These are phyloP conservation scores for Oncopodura yosiiana DNA, from an alignment of 1,140 invertebrate genomes.

Conservation along the genomic window DNA sequence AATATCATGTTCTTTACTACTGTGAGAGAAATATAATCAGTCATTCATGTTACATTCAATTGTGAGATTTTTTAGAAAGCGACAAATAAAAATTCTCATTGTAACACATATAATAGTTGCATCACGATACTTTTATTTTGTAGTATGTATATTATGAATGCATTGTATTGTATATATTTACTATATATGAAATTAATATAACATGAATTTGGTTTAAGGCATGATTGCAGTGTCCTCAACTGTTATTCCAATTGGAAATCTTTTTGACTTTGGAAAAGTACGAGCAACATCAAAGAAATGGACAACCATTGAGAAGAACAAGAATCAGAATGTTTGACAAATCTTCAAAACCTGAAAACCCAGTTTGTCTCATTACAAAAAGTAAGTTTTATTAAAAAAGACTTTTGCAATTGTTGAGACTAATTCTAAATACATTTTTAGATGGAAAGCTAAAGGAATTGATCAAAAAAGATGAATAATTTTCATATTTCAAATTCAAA, in stretches of 20 bases:
- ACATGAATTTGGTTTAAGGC: no score
- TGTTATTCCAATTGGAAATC: constrained; percentile 11
- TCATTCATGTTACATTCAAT: no score
- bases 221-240: constrained; percentile 23
- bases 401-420: neutral
- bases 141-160: no score
- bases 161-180: no score
- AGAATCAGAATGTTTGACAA: constrained; percentile 9
- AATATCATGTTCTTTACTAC: no score
- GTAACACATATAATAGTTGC: no score
- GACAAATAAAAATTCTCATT: no score
- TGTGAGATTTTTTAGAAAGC: no score
- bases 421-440: neutral
- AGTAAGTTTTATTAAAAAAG: constrained; percentile 7
- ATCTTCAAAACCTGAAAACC: constrained; percentile 9
- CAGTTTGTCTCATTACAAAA: constrained; percentile 19
- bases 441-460: neutral
- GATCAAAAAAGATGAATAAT: neutral
- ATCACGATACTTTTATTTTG: no score
- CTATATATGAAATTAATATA: no score
- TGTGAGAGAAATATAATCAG: no score
- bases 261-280: neutral
- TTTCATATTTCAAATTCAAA: neutral
- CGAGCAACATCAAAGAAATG: neutral
- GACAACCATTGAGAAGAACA: neutral